Evolutionary conservation across 1,140 invertebrate genomes (phyloP), one percentile per base, ranked within the genome.

Genomic region (Eriosoma lanigerum): DNA sequence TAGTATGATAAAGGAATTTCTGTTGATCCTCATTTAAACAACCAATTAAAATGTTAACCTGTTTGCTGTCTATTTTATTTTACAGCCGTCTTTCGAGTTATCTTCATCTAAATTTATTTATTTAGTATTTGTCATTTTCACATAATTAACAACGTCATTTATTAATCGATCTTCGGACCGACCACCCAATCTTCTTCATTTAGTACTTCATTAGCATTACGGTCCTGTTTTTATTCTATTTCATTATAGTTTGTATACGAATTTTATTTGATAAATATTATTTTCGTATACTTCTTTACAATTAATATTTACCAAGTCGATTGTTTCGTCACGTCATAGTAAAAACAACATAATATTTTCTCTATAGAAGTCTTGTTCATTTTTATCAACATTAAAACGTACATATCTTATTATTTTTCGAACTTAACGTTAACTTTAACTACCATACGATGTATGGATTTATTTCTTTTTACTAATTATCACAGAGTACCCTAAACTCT

Each of bases 291-390:
- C 64, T 68, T 68, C 38, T 46, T 68, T 32, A 21, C 64, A 68
- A n/a, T 68, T 46, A 44, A 68, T 46, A 68, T 68, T 15, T 44
- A 44, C 2, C 19, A 68, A 9, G 21, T 68, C 64, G 1, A 0
- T 0, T 44, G 0, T 21, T 46, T 68, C 38, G 46, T 68, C n/a
- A 4, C 64, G 64, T 38, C 64, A 68, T n/a, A 17, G 64, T 44
- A 68, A 44, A 68, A 68, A 68, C 17, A 48, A 21, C 64, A 68
- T 68, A n/a, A 68, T 3, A 32, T 44, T 38, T 68, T 68, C 64
- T n/a, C 64, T 46, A n/a, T 68, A 68, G 21, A 44, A 44, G 17
- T 44, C 29, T 44, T 44, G 38, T 29, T 56, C 54, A 24, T 44
- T 68, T 44, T 68, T 68, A 68, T 32, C 62, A 29, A 66, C 19